Percentiles rank a stretch among this genome's conserved stretches.
Conservation (phyloP, 2,797 vertebrate species). For the Cynodonichthys magdalenae region DNA sequence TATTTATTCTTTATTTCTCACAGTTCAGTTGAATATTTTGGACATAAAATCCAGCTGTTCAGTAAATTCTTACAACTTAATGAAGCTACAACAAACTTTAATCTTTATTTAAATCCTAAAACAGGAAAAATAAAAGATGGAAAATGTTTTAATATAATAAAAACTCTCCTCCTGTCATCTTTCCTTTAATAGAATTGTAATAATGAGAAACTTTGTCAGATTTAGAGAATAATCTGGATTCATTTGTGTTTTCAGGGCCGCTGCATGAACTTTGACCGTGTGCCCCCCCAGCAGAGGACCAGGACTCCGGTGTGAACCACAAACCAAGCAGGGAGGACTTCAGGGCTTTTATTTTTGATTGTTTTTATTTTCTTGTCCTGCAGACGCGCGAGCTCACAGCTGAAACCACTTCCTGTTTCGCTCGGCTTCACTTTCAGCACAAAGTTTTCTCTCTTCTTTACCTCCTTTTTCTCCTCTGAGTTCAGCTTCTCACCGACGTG, state of each 20-base stretch:
- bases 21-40: too few species aligned
- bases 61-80: too few species aligned
- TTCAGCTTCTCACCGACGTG: constrained; percentile 46
- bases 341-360: constrained; percentile 15
- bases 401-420: constrained; percentile 47
- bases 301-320: constrained; percentile 12
- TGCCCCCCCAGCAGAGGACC: constrained; percentile 77
- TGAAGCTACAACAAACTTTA: too few species aligned
- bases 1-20: too few species aligned
- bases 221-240: neutral
- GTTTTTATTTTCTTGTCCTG: neutral
- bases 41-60: too few species aligned
- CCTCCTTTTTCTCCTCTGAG: too few species aligned
- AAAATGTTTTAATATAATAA: too few species aligned
- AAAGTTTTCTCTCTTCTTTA: constrained; percentile 18
- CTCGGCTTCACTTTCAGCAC: constrained; percentile 22
- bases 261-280: constrained; percentile 93
- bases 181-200: too few species aligned
- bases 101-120: too few species aligned
- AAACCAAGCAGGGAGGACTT: constrained; percentile 27
- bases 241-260: constrained; percentile 84
- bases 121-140: too few species aligned
- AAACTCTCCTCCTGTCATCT: too few species aligned
- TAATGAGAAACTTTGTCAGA: too few species aligned
- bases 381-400: constrained; percentile 41